These are phyloP conservation scores for Tapera naevia DNA, from an alignment of 2,797 vertebrate genomes.

Conservation along the genomic window DNA sequence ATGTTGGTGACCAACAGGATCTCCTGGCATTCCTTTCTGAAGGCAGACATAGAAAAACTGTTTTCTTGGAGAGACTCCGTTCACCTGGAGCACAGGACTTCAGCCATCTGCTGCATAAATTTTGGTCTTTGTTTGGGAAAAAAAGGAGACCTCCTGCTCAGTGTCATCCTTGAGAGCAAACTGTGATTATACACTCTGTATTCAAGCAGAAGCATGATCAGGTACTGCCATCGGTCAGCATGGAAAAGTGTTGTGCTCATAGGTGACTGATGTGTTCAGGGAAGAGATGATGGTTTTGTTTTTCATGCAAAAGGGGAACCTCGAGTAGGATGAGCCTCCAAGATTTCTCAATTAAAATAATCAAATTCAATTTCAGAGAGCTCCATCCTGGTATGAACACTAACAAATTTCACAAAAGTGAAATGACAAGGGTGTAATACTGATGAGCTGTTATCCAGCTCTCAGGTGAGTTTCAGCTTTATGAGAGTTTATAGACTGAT, in stretches of 20 bases:
- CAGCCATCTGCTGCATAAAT: not conserved
- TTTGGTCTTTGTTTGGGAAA: not conserved
- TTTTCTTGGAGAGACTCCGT: not conserved
- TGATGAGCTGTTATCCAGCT: not conserved
- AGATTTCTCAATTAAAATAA: slow-evolving; percentile 18
- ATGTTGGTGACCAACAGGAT: not conserved
- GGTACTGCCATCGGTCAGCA: not conserved
- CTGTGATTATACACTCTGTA: not conserved
- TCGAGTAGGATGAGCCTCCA: not conserved
- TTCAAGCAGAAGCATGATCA: not conserved
- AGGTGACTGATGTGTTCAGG: slow-evolving; percentile 31
- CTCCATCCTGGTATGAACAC: not conserved
- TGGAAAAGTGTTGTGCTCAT: not conserved
- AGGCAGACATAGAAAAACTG: not conserved
- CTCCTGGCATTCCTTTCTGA: not conserved
- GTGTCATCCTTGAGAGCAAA: not conserved
- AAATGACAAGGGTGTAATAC: not conserved
- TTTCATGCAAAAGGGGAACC: not conserved
- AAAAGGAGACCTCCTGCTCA: not conserved
- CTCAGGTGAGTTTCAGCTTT: not conserved
- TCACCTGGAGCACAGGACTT: not conserved
- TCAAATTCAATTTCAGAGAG: slow-evolving; percentile 6
- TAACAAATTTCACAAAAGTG: not conserved
- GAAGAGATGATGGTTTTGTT: not conserved
- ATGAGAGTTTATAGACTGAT: not conserved